Base-by-base conservation (phyloP, 2,888 invertebrate genomes). In the Polyploca ridens region DNA sequence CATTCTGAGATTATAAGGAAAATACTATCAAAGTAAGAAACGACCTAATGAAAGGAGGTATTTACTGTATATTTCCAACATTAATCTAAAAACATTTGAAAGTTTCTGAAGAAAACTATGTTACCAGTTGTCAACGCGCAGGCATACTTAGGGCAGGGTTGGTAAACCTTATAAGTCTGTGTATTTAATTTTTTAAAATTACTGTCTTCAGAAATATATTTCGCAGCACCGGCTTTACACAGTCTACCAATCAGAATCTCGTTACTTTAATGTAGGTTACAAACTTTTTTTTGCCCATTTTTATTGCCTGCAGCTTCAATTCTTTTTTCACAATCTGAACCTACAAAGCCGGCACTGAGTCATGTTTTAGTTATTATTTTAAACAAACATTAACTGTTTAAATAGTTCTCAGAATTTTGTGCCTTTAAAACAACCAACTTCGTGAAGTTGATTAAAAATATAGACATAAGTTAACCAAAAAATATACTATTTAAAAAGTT, bases 31-130 rank as follows among this genome's bases (percentile, higher is more conserved):
- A 59, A 27, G 83, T 79, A 83, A 78, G 71, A 64, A 68, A 66
- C 67, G 68, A 73, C 69, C 69, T 66, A 72, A 68, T 67, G 66
- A 64, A 65, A 65, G 27, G 71, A 62, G 65, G 19, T 62, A 69
- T 41, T 62, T 68, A 64, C 70, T 67, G 66, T 57, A 66, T 81
- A 80, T 83, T 85, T 89, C 83, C 79, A 75, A 81, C 83, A 87
- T 84, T 71, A 81, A 89, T 88, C 89, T 83, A 75, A 83, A 87
- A 89, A 86, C 79, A 86, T 82, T 88, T 86, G 66, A 87, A 88
- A 86, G 85, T 74, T 72, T 78, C 86, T 85, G 88, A 89, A 89
- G 89, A 89, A 86, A 81, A 86, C 86, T 73, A 85, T 6, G 82
- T 84, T 66, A 79, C 71, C 75, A 81, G 77, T 72, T 81, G 83